phyloP scores from a whole-genome alignment of 2,113 vertebrate species.

The Pollachius pollachius region DNA sequence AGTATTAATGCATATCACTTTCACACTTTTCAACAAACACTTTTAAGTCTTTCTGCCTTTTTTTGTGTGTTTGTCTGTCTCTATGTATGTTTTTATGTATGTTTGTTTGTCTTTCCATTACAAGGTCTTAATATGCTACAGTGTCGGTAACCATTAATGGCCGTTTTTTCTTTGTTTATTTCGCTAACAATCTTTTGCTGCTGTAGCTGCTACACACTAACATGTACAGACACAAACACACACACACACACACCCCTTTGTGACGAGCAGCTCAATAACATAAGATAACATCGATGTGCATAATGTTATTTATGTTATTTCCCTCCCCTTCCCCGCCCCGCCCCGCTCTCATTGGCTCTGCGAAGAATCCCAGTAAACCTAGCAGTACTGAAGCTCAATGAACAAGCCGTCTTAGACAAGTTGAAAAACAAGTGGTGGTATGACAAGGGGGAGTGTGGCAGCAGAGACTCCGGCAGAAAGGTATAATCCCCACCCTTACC shows the following conservation, averaged over 20 bases:
- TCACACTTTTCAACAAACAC: slow-evolving; percentile 70
- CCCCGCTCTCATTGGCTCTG: slow-evolving; percentile 34
- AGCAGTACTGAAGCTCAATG: slow-evolving; percentile 99
- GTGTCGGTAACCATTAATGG: slow-evolving; percentile 33
- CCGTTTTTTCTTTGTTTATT: slow-evolving; percentile 30
- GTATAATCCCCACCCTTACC: slow-evolving; percentile 53
- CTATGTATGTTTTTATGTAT: slow-evolving; percentile 33
- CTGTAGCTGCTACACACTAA: neutral
- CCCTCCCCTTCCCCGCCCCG: slow-evolving; percentile 64
- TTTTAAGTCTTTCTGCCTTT: slow-evolving; percentile 33
- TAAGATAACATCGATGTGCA: slow-evolving; percentile 96
- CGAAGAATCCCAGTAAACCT: slow-evolving; percentile 99
- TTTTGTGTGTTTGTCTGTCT: slow-evolving; percentile 9
- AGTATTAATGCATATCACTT: slow-evolving; percentile 97
- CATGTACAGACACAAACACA: slow-evolving; percentile 12
- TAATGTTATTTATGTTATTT: slow-evolving; percentile 99
- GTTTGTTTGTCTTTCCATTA: neutral
- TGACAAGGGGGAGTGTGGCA: slow-evolving; percentile 99
- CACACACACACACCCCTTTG: neutral
- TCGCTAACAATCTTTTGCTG: slow-evolving; percentile 63
- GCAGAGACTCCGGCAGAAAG: slow-evolving; percentile 99
- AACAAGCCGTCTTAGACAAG: slow-evolving; percentile 99
- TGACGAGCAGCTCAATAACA: slow-evolving; percentile 82
- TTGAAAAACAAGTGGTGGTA: slow-evolving; percentile 99
- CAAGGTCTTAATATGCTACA: slow-evolving; percentile 3